These are phyloP conservation scores for Rhadina sibilatrix DNA, from an alignment of 2,113 vertebrate genomes.

Conservation along the genomic window DNA sequence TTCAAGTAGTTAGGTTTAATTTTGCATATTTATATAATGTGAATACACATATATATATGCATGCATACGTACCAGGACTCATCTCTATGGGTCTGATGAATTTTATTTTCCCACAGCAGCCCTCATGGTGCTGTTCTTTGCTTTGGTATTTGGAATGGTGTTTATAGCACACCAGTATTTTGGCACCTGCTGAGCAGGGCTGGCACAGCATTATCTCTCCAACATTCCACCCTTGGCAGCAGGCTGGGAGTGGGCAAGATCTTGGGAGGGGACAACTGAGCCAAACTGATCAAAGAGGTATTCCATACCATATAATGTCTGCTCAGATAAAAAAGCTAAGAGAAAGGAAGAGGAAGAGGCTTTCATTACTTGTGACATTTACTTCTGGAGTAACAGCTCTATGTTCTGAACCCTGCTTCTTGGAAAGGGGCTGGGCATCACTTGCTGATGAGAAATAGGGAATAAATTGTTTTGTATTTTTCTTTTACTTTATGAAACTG, in stretches of 20 bases:
- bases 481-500: not conserved
- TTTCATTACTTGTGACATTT: not conserved
- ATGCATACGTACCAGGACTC: not conserved
- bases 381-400: not conserved
- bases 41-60: not conserved
- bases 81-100: not conserved
- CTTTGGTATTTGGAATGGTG: not conserved
- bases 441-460: not conserved
- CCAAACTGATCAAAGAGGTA: not conserved
- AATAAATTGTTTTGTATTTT: not conserved
- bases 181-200: not conserved
- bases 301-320: accelerated
- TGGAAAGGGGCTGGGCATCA: not conserved
- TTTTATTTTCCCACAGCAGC: not conserved
- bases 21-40: not conserved
- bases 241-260: not conserved
- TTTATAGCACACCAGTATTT: not conserved
- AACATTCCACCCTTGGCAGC: not conserved
- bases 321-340: not conserved
- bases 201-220: not conserved
- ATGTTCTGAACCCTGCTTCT: too few species aligned
- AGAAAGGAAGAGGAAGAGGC: not conserved
- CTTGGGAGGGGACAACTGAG: too few species aligned
- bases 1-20: not conserved
- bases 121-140: not conserved